A percentile compares a stretch with the other conserved stretches of the same genome.
These are phyloP conservation scores for Drosophila mojavensis DNA, from an alignment of 1,140 invertebrate genomes.

Conservation along the genomic window DNA sequence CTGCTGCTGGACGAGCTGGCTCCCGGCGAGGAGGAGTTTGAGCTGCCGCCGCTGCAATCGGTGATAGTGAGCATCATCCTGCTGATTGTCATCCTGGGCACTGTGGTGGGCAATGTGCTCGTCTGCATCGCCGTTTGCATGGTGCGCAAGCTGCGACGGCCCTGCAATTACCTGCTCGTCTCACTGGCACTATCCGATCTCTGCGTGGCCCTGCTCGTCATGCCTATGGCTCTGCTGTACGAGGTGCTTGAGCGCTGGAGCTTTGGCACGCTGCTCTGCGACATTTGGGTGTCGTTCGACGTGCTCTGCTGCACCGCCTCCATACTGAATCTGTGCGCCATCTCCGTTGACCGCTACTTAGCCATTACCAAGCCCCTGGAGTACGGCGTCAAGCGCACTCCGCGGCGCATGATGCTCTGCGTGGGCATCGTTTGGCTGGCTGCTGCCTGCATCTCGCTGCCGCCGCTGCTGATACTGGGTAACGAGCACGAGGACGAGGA, in stretches of 20 bases:
- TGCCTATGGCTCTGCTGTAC: constrained; percentile 93
- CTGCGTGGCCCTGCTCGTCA: constrained; percentile 92
- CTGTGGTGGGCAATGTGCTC: constrained; percentile 94
- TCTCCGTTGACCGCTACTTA: constrained; percentile 94
- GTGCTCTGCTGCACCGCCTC: constrained; percentile 94
- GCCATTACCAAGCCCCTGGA: constrained; percentile 96
- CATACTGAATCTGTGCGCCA: constrained; percentile 96
- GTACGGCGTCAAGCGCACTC: constrained; percentile 94
- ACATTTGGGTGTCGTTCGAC: constrained; percentile 93
- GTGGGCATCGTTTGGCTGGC: constrained; percentile 95
- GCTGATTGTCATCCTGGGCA: constrained; percentile 90
- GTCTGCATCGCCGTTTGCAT: constrained; percentile 95
- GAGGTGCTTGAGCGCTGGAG: constrained; percentile 93
- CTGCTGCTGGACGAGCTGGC: constrained; percentile 57
- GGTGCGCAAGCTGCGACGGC: constrained; percentile 92
- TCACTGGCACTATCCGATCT: constrained; percentile 95
- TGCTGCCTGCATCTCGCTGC: constrained; percentile 94
- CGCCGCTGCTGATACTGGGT: constrained; percentile 93
- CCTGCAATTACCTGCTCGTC: constrained; percentile 94
- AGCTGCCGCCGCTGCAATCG: constrained; percentile 85
- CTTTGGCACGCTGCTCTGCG: constrained; percentile 93
- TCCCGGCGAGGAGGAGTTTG: constrained; percentile 66
- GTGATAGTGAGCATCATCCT: constrained; percentile 90
- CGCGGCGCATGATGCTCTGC: constrained; percentile 92
- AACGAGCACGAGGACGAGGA: constrained; percentile 89